A percentile compares a stretch with the other conserved stretches of the same genome.
Conservation (phyloP, 2,888 invertebrate species). For the Clanis bilineata region DNA sequence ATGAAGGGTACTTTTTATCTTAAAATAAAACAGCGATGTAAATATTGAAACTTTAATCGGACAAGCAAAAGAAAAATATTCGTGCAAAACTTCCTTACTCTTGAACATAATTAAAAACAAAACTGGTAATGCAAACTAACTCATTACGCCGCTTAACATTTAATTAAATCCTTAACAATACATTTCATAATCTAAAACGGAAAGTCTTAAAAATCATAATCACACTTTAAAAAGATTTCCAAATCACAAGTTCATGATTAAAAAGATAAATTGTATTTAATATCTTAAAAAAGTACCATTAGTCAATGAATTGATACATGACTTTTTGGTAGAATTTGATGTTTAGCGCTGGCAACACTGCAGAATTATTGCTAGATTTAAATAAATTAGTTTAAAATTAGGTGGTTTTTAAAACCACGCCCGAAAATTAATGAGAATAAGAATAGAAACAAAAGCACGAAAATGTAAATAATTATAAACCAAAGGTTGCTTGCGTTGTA, state of each 20-base stretch:
- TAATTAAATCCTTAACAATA: constrained; percentile 28
- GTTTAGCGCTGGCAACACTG: background rate
- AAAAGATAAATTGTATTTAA: constrained; percentile 55
- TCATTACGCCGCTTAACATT: constrained; percentile 23
- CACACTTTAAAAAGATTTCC: constrained; percentile 68
- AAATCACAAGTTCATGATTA: constrained; percentile 79
- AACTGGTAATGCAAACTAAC: constrained; percentile 39
- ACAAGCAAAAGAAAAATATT: constrained; percentile 69
- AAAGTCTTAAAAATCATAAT: constrained; percentile 63
- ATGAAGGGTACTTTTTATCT: no score
- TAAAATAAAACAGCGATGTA: constrained; percentile 1
- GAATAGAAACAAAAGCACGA: background rate
- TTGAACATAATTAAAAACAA: constrained; percentile 48
- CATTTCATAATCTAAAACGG: constrained; percentile 60
- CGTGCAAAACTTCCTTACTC: constrained; percentile 54
- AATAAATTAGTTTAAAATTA: background rate
- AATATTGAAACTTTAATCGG: constrained; percentile 16
- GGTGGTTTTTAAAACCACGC: background rate
- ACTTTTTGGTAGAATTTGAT: constrained; percentile 45
- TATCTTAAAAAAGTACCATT: constrained; percentile 39
- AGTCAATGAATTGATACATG: constrained; percentile 68
- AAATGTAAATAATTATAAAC: background rate
- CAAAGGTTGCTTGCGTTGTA: background rate
- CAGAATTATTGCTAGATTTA: constrained; percentile 19
- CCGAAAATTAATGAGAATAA: background rate